Percentiles rank a stretch among this genome's conserved stretches.
These are phyloP conservation scores for Neodiprion virginianus DNA, from an alignment of 1,140 invertebrate genomes.

Conservation along the genomic window DNA sequence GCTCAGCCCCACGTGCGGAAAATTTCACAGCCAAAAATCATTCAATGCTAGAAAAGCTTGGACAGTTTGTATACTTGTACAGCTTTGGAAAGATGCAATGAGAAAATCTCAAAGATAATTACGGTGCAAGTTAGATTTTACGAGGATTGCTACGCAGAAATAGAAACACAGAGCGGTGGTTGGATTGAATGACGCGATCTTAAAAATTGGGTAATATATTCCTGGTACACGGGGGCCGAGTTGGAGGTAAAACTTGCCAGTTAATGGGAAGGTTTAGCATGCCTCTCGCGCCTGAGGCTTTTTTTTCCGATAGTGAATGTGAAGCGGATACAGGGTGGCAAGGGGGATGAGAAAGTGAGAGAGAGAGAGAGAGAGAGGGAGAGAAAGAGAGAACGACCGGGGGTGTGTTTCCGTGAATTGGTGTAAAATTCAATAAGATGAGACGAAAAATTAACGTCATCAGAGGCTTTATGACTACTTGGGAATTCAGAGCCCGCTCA, in stretches of 20 bases:
- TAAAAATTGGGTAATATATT: conserved; percentile 5
- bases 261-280: conserved; percentile 5
- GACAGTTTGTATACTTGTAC: no score
- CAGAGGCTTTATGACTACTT: conserved; percentile 46
- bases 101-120: no score
- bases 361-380: not conserved
- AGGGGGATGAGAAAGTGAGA: not conserved
- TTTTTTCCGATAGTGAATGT: not conserved
- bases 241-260: conserved; percentile 1
- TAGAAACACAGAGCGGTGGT: no score
- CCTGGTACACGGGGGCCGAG: not conserved
- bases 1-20: no score
- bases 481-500: conserved; percentile 6
- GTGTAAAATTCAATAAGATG: conserved; percentile 6
- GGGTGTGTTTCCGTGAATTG: conserved; percentile 33
- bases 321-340: not conserved
- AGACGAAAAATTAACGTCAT: conserved; percentile 43
- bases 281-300: not conserved
- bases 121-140: no score
- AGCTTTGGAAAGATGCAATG: no score
- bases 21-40: no score
- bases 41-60: no score
- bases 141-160: no score
- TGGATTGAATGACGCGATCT: not conserved
- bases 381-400: not conserved